phyloP scores from a whole-genome alignment of 2,797 vertebrate species.

The Muraenolepis orangiensis region DNA sequence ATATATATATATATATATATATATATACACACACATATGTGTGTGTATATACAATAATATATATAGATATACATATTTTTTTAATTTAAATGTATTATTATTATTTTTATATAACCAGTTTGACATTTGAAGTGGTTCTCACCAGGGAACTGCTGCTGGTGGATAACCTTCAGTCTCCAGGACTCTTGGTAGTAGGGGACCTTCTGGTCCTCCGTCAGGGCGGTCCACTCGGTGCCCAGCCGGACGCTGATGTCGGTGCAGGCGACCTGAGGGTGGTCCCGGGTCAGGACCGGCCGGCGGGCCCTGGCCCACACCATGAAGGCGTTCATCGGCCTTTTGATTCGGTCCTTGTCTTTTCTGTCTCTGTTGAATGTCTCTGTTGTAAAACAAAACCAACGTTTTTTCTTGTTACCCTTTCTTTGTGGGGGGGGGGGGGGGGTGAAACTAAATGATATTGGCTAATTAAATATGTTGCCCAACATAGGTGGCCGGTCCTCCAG shows the following conservation, averaged over 20 bases:
- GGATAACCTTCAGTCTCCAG: slow-evolving; percentile 74
- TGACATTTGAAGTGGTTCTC: slow-evolving; percentile 32
- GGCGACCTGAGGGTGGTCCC: slow-evolving; percentile 65
- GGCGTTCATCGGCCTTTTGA: slow-evolving; percentile 86
- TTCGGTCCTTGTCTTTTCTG: slow-evolving; percentile 69
- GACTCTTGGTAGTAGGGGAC: slow-evolving; percentile 81
- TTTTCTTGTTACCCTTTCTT: not conserved
- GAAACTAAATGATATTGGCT: not conserved
- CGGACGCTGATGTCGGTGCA: slow-evolving; percentile 72
- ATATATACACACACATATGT: no score
- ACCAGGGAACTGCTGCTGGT: slow-evolving; percentile 82
- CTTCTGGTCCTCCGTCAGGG: slow-evolving; percentile 81
- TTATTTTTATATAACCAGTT: not conserved
- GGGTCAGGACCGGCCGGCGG: slow-evolving; percentile 72
- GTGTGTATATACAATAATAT: no score
- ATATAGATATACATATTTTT: no score
- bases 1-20: no score
- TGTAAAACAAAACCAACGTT: slow-evolving; percentile 35
- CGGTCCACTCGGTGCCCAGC: slow-evolving; percentile 81
- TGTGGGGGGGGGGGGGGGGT: no score
- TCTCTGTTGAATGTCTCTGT: slow-evolving; percentile 62
- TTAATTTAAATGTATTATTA: not conserved
- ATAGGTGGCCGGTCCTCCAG: no score
- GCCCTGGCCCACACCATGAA: slow-evolving; percentile 83
- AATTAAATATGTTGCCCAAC: not conserved